Evolutionary conservation across 2,797 vertebrate genomes (phyloP).

Genomic region (Leptodactylus fallax): DNA sequence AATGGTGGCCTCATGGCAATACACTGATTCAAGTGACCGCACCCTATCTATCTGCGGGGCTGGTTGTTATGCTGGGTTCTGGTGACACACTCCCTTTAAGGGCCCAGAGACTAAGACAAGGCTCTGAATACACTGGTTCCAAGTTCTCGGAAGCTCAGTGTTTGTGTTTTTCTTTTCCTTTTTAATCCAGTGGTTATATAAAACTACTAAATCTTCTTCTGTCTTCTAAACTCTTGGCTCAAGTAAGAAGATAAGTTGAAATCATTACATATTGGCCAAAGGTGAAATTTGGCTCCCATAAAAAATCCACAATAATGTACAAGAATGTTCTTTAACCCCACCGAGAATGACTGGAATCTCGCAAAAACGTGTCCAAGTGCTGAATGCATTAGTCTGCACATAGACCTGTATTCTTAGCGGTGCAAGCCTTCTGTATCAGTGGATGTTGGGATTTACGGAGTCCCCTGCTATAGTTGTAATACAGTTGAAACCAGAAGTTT

Average conservation of each 20-base stretch:
- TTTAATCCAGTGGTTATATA: not conserved
- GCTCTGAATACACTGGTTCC: not conserved
- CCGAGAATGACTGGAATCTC: no score
- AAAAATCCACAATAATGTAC: constrained; percentile 37
- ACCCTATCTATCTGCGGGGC: no score
- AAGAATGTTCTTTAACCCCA: not conserved
- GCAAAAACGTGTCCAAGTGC: not conserved
- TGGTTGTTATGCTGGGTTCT: no score
- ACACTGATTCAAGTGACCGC: no score
- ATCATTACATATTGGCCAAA: constrained; percentile 18
- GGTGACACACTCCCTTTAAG: not conserved
- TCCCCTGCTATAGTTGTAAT: no score
- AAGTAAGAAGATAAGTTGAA: constrained; percentile 22
- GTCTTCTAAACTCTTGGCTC: constrained; percentile 41
- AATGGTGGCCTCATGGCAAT: no score
- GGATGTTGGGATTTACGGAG: no score
- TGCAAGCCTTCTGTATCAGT: not conserved
- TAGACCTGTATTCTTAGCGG: not conserved
- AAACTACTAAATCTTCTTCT: constrained; percentile 16
- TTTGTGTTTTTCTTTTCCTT: not conserved
- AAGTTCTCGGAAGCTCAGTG: not conserved
- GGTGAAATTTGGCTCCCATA: constrained; percentile 29
- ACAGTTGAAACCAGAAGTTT: no score
- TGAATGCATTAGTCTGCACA: not conserved
- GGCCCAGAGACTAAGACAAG: not conserved